Conservation (phyloP, 2,888 invertebrate genomes). For the Noctua comes region DNA sequence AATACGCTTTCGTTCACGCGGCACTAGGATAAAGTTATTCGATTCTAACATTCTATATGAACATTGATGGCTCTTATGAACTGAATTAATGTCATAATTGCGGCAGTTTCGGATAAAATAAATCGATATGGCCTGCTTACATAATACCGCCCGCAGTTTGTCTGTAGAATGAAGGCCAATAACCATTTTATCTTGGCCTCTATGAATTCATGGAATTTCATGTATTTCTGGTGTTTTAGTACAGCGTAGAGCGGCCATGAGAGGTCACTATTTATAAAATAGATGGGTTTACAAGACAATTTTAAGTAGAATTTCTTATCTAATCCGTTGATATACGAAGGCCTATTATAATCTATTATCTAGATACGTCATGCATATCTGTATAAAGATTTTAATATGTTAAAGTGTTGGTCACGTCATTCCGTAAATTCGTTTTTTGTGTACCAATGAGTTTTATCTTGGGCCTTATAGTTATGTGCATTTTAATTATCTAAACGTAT, state of each 20-base stretch:
- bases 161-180: slow-evolving; percentile 74
- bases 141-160: slow-evolving; percentile 88
- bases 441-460: slow-evolving; percentile 16
- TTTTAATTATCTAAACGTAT: slow-evolving; percentile 39
- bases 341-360: slow-evolving; percentile 76
- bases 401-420: slow-evolving; percentile 64
- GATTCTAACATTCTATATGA: slow-evolving; percentile 84
- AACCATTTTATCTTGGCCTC: slow-evolving; percentile 79
- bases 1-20: slow-evolving; percentile 81
- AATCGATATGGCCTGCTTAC: slow-evolving; percentile 87
- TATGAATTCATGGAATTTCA: slow-evolving; percentile 71
- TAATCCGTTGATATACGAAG: slow-evolving; percentile 78
- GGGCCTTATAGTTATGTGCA: slow-evolving; percentile 38
- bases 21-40: slow-evolving; percentile 85
- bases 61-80: slow-evolving; percentile 86
- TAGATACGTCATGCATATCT: slow-evolving; percentile 63
- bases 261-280: slow-evolving; percentile 71
- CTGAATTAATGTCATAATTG: slow-evolving; percentile 89
- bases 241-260: slow-evolving; percentile 58
- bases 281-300: slow-evolving; percentile 81
- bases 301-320: slow-evolving; percentile 77
- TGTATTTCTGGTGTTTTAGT: slow-evolving; percentile 66
- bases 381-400: slow-evolving; percentile 53
- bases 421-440: slow-evolving; percentile 61
- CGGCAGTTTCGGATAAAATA: slow-evolving; percentile 88